Conservation (phyloP, 2,797 vertebrate species). For the Salmo trutta region DNA sequence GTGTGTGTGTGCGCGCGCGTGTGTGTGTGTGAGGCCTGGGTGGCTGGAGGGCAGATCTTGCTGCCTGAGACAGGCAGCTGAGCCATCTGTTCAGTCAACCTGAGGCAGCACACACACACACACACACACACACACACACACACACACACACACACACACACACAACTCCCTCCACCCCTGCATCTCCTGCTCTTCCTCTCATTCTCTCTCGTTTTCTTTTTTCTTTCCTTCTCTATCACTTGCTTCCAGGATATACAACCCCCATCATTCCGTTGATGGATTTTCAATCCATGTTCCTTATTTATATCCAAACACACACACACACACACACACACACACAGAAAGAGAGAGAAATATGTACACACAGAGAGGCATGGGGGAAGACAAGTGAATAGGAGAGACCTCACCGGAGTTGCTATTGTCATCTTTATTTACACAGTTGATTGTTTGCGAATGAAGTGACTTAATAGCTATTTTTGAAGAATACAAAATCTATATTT, state of each 20-base stretch:
- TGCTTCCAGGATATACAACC: conserved; percentile 16
- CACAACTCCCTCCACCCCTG: not conserved
- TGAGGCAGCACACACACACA: not conserved
- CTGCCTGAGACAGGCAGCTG: not conserved
- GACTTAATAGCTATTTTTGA: conserved; percentile 63
- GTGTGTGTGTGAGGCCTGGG: not conserved
- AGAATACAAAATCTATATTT: conserved; percentile 70
- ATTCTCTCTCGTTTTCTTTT: not conserved
- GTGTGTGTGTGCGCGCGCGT: not conserved
- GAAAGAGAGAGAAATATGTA: not conserved
- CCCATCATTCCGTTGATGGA: not conserved
- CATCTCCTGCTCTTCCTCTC: not conserved
- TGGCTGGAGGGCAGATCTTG: conserved; percentile 9
- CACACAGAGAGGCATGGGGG: not conserved
- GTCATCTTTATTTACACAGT: conserved; percentile 56
- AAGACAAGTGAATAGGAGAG: not conserved
- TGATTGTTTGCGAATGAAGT: conserved; percentile 59
- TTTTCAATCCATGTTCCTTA: not conserved
- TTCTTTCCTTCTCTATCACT: not conserved
- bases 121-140: no score
- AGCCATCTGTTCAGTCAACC: conserved; percentile 21
- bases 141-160: no score
- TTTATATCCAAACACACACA: not conserved
- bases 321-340: not conserved
- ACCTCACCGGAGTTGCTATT: conserved; percentile 22